Evolutionary conservation across 2,113 vertebrate species (phyloP).

Genomic region (Nettapus auritus): DNA sequence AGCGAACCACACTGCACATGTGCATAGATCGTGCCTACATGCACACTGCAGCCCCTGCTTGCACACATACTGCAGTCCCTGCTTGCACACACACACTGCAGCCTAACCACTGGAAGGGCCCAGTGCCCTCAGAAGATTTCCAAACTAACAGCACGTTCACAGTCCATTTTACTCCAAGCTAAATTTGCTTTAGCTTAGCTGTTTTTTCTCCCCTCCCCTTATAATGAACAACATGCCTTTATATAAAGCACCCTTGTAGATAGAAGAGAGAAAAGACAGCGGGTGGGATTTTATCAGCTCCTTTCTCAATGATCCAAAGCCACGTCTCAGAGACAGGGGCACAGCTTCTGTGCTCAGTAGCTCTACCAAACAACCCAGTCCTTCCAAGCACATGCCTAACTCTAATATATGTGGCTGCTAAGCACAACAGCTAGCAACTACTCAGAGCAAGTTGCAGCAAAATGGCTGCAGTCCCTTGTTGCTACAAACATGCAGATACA

Average conservation of each 20-base stretch:
- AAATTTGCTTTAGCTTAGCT: not conserved
- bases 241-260: not conserved
- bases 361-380: not conserved
- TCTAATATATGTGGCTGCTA: not conserved
- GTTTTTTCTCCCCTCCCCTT: not conserved
- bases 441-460: not conserved
- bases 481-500: not conserved
- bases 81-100: not conserved
- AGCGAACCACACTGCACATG: not conserved
- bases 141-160: not conserved
- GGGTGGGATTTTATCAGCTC: constrained; percentile 4
- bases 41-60: not conserved
- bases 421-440: not conserved
- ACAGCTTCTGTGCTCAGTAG: not conserved
- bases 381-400: not conserved
- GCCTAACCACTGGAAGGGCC: not conserved
- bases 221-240: not conserved
- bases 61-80: no score
- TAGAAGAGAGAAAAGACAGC: not conserved
- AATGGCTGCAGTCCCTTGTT: not conserved
- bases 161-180: not conserved
- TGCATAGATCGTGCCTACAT: not conserved
- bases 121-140: not conserved
- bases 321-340: not conserved
- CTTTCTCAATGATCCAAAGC: not conserved